Conservation (phyloP, 2,113 vertebrate genomes). For the Pelvicachromis taeniatus region DNA sequence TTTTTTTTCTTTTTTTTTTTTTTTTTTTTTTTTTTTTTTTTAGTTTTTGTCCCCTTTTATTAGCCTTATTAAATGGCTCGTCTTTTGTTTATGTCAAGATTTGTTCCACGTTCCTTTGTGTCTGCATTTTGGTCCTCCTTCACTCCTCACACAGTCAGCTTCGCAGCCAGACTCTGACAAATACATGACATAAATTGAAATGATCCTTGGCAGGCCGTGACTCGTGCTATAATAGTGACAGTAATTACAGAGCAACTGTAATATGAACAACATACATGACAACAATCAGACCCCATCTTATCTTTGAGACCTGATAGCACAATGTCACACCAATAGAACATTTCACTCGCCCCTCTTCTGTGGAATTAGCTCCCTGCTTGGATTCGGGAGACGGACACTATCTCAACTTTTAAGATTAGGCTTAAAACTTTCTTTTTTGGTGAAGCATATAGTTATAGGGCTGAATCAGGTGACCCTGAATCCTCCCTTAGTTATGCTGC, state of each 20-base stretch:
- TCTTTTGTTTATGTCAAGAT: too few relatives aligned
- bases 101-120: too few relatives aligned
- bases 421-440: neutral
- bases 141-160: too few relatives aligned
- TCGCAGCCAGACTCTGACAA: too few relatives aligned
- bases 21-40: too few relatives aligned
- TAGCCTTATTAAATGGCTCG: too few relatives aligned
- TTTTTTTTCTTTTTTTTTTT: too few relatives aligned
- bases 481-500: neutral
- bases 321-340: neutral
- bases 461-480: neutral
- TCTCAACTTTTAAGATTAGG: neutral
- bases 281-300: neutral
- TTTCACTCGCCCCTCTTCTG: neutral
- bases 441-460: neutral
- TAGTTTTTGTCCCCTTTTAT: too few relatives aligned
- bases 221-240: neutral
- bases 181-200: neutral
- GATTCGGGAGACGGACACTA: neutral
- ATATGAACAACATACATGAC: neutral
- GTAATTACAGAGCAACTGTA: neutral
- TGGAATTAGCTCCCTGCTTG: neutral
- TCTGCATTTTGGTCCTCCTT: too few relatives aligned
- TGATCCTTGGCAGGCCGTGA: neutral
- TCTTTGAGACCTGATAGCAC: neutral